phyloP scores from a whole-genome alignment of 2,888 invertebrate genomes.

The Ormyrus nitidulus region DNA sequence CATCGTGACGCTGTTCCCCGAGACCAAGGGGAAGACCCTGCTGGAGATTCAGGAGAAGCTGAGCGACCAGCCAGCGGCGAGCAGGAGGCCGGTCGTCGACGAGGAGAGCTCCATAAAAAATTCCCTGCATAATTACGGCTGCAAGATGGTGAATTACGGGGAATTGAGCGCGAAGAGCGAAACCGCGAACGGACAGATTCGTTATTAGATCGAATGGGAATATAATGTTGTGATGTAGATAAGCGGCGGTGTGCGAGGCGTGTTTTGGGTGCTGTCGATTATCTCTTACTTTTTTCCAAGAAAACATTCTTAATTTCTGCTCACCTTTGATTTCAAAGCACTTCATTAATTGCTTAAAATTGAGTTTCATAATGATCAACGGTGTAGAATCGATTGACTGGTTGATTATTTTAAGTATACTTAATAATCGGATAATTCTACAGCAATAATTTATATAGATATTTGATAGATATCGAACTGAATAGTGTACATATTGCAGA shows the following conservation, averaged over 20 bases:
- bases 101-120: constrained; percentile 11
- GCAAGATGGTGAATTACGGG: not conserved
- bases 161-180: not conserved
- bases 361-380: too few species aligned
- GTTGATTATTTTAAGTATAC: too few species aligned
- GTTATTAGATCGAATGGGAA: not conserved
- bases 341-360: too few species aligned
- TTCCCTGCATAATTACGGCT: not conserved
- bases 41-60: constrained; percentile 86
- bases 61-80: constrained; percentile 72
- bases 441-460: not conserved
- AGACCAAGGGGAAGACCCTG: constrained; percentile 90
- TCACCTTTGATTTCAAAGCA: too few species aligned
- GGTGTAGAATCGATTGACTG: too few species aligned
- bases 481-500: not conserved
- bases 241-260: too few species aligned
- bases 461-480: not conserved
- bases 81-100: not conserved
- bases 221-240: too few species aligned
- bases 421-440: too few species aligned
- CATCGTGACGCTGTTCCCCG: constrained; percentile 84
- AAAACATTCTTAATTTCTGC: too few species aligned
- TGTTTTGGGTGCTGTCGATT: too few species aligned
- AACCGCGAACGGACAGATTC: not conserved
- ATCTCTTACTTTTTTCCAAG: too few species aligned